Conservation (phyloP, 1,140 invertebrate genomes). For the Drusus annulatus region DNA sequence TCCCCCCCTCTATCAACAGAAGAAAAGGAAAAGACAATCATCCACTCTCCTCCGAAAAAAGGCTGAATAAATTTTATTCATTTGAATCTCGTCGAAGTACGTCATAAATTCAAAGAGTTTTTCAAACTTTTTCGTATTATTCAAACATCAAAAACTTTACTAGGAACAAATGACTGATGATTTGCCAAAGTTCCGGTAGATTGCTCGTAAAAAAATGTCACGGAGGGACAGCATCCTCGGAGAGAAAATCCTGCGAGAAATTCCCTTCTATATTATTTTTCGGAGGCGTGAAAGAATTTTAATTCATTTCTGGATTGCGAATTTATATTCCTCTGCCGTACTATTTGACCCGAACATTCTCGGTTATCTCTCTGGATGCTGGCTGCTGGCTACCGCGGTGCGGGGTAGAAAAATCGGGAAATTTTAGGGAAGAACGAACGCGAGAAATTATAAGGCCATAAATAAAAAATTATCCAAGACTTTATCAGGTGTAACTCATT, state of each 20-base stretch:
- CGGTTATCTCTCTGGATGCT: neutral
- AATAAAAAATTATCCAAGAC: conserved; percentile 5
- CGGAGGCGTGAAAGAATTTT: conserved; percentile 31
- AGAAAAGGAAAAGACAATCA: too few relatives aligned
- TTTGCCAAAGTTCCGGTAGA: conserved; percentile 12
- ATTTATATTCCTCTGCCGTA: conserved; percentile 10
- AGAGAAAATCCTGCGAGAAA: conserved; percentile 22
- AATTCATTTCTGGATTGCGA: conserved; percentile 18
- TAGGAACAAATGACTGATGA: conserved; percentile 21
- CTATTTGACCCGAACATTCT: neutral
- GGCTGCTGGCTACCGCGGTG: neutral
- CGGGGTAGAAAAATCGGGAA: neutral
- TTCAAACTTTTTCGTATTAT: conserved; percentile 19
- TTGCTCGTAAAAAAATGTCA: conserved; percentile 25
- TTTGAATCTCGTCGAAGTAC: conserved; percentile 10
- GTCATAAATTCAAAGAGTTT: neutral
- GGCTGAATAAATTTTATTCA: conserved; percentile 9
- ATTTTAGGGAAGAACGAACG: neutral
- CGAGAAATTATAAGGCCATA: conserved; percentile 4
- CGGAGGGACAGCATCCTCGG: neutral
- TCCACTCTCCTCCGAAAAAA: neutral
- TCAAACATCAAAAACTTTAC: neutral
- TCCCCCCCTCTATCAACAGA: too few relatives aligned
- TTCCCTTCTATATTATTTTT: conserved; percentile 10
- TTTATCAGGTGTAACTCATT: conserved; percentile 13